phyloP scores from a whole-genome alignment of 2,797 vertebrate species.

The Falco concolor region DNA sequence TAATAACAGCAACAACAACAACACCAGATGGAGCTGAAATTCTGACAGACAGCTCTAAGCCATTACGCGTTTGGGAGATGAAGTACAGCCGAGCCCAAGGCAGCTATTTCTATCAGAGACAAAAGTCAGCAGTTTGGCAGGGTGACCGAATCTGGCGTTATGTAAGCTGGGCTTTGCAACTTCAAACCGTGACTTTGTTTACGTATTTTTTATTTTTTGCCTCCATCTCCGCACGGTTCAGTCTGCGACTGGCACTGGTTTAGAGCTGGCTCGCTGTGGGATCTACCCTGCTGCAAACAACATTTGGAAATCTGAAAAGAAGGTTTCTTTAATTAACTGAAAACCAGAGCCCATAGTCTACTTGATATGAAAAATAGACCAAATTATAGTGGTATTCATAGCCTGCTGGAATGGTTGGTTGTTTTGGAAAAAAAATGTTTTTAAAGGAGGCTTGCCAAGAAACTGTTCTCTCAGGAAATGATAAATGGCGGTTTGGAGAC shows the following conservation, averaged over 20 bases:
- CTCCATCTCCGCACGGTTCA: not conserved
- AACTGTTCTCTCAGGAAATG: conserved; percentile 72
- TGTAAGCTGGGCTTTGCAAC: conserved; percentile 4
- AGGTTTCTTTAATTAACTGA: conserved; percentile 62
- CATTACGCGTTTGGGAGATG: not conserved
- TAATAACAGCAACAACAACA: not conserved
- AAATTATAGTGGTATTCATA: conserved; percentile 69
- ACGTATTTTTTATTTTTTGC: not conserved
- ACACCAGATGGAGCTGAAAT: not conserved
- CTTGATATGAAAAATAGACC: conserved; percentile 75
- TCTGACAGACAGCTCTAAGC: not conserved
- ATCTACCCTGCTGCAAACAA: conserved; percentile 14
- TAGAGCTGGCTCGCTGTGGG: not conserved
- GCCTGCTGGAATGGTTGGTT: conserved; percentile 62
- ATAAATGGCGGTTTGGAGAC: conserved; percentile 73
- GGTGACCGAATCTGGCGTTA: not conserved
- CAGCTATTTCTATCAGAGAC: not conserved
- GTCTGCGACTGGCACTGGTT: not conserved
- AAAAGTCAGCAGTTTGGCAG: not conserved
- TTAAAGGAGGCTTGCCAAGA: conserved; percentile 77
- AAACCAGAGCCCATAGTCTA: conserved; percentile 37
- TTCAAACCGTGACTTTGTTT: not conserved
- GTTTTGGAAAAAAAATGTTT: conserved; percentile 77
- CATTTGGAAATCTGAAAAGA: conserved; percentile 3
- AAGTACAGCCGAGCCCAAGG: not conserved